These are phyloP conservation scores for Toxotes jaculatrix DNA, from an alignment of 2,113 vertebrate species.

Conservation along the genomic window DNA sequence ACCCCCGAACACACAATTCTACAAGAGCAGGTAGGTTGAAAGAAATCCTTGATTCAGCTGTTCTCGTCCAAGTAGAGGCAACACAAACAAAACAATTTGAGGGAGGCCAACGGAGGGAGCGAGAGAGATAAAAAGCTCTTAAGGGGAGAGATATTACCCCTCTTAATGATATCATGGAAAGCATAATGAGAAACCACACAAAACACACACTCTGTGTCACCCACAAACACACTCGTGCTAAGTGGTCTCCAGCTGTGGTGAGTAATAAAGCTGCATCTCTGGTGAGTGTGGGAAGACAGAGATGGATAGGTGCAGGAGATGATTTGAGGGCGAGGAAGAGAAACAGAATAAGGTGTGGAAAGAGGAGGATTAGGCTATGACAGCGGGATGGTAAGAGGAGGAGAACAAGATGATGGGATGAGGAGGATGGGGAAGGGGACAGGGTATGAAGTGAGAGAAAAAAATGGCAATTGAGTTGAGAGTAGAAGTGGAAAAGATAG, in stretches of 20 bases:
- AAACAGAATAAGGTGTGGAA: not conserved
- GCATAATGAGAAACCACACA: constrained; percentile 44
- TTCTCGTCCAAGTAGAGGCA: constrained; percentile 24
- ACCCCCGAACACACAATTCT: not conserved
- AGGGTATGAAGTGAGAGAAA: not conserved
- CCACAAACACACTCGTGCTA: constrained; percentile 43
- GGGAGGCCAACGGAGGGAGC: constrained; percentile 36
- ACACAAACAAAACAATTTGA: constrained; percentile 50
- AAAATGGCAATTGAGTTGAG: not conserved
- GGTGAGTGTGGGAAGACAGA: constrained; percentile 48
- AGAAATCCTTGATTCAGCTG: constrained; percentile 26
- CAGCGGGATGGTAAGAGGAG: not conserved
- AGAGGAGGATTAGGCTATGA: not conserved
- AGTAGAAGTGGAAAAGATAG: not conserved
- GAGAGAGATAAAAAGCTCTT: constrained; percentile 46
- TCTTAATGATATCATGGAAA: constrained; percentile 46
- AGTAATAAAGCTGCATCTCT: constrained; percentile 64
- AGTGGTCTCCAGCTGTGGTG: constrained; percentile 63
- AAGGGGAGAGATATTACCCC: constrained; percentile 45
- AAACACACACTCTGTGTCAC: constrained; percentile 46
- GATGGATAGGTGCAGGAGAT: constrained; percentile 42
- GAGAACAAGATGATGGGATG: not conserved
- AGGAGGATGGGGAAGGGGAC: not conserved
- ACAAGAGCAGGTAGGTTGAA: constrained; percentile 21
- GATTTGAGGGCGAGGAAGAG: constrained; percentile 25